A percentile compares a stretch with the other conserved stretches of the same genome.
Evolutionary conservation across 1,140 invertebrate species (phyloP).

Genomic region (Drosophila bifasciata): DNA sequence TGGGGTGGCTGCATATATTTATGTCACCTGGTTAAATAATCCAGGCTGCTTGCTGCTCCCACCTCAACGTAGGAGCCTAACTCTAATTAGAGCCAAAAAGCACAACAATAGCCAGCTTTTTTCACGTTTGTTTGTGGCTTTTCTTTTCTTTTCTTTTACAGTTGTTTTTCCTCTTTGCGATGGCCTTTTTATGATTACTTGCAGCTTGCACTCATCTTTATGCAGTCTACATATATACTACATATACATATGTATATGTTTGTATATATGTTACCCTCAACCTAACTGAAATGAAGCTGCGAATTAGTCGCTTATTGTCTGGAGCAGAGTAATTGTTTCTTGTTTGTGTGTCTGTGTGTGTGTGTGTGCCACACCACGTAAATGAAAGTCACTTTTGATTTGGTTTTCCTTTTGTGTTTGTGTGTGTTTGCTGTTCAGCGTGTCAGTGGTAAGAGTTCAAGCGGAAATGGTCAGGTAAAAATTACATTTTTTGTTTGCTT

Average conservation of each 20-base stretch:
- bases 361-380: conserved; percentile 47
- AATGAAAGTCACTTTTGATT: conserved; percentile 78
- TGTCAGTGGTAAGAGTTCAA: conserved; percentile 59
- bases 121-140: conserved; percentile 41
- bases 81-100: conserved; percentile 59
- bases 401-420: conserved; percentile 60
- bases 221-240: conserved; percentile 20
- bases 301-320: conserved; percentile 80
- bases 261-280: conserved; percentile 14
- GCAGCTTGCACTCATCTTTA: conserved; percentile 54
- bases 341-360: conserved; percentile 69
- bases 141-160: no score
- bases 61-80: conserved; percentile 25
- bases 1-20: conserved; percentile 50
- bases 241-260: conserved; percentile 6
- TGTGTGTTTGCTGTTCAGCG: conserved; percentile 36
- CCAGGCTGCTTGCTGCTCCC: not conserved
- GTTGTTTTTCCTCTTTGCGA: conserved; percentile 72
- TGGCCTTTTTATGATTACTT: conserved; percentile 76
- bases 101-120: conserved; percentile 51
- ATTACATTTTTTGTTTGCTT: conserved; percentile 47
- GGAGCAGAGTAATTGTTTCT: conserved; percentile 73
- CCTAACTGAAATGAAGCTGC: conserved; percentile 54
- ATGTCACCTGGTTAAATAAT: conserved; percentile 80
- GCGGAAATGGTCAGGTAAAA: conserved; percentile 62